Base-by-base conservation (phyloP, 2,888 invertebrate species). In the Philereme vetulata region DNA sequence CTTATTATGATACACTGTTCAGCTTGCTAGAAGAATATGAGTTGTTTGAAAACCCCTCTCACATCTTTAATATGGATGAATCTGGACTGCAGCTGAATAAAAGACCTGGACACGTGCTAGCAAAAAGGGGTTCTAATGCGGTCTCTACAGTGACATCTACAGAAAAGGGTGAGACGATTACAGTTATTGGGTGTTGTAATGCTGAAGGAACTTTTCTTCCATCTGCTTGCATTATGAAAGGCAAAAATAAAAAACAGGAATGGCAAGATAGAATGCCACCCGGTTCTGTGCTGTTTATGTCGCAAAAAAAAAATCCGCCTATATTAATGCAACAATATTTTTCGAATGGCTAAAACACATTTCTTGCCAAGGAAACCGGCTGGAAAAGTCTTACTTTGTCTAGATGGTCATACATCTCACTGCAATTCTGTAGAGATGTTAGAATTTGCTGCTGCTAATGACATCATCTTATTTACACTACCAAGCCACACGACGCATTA, bases 161-260 rank as follows among this genome's bases (percentile, higher is more conserved):
- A n/a, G 79, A 82, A 71, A 72, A 76, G 58, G 76, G 75, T 4
- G 77, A 82, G 68, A 81, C 76, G 1, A 67, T 68, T 9, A 70
- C 77, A 3, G 48, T 84, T 4, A 68, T 80, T 34, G 76, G 72
- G 4, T 81, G 80, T 56, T 81, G 77, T 60, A 84, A 77, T 68
- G 82, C 77, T 7, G 72, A 72, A 58, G 78, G 80, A 4, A 57
- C 5, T 38, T 71, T 69, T 50, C 21, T 71, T 5, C 64, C 67
- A 45, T 71, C 68, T 9, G 62, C 43, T 33, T 21, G 42, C 21
- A 68, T 66, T 5, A 63, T 67, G 46, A 69, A 64, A 50, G 64
- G 65, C 1, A 8, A 35, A 21, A 52, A 45, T 11, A 61, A 61
- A 49, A 62, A 61, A 60, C 51, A 56, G 36, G 64, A 68, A 34